Evolutionary conservation across 2,113 vertebrate species (phyloP).

Genomic region (Polypterus senegalus): DNA sequence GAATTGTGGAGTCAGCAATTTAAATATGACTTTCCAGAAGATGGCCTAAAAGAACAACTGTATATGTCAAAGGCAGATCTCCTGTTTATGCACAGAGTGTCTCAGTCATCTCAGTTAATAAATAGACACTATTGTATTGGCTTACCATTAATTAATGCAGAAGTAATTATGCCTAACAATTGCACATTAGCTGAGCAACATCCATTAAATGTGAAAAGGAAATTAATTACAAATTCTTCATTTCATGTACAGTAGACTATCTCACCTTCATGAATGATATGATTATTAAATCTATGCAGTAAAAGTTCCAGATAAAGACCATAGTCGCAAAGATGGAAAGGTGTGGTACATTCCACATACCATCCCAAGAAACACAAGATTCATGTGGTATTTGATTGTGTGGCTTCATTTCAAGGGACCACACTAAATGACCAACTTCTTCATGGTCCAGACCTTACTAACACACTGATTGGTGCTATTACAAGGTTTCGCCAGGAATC

Average conservation of each 20-base stretch:
- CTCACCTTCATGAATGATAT: constrained; percentile 9
- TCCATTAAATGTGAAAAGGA: constrained; percentile 16
- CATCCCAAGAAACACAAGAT: constrained; percentile 6
- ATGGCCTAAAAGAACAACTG: constrained; percentile 10
- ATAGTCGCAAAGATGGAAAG: background rate
- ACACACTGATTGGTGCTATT: constrained; percentile 5
- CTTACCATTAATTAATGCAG: constrained; percentile 11
- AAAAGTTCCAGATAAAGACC: background rate
- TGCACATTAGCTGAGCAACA: constrained; percentile 13
- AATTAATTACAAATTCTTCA: background rate
- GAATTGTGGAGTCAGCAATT: constrained; percentile 22
- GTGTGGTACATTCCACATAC: constrained; percentile 3
- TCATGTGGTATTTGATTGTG: constrained; percentile 8
- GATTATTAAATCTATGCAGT: constrained; percentile 8
- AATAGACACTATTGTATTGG: background rate
- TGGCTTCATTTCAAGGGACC: constrained; percentile 1
- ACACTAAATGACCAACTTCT: constrained; percentile 7
- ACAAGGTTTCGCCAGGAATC: background rate
- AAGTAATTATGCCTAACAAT: constrained; percentile 19
- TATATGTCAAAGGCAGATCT: constrained; percentile 17
- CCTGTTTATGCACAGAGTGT: background rate
- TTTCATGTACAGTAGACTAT: background rate
- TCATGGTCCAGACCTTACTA: constrained; percentile 6
- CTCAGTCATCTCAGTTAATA: background rate
- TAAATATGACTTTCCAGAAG: constrained; percentile 20